These are phyloP conservation scores for Proterorhinus semilunaris DNA, from an alignment of 2,113 vertebrate species.

Conservation along the genomic window DNA sequence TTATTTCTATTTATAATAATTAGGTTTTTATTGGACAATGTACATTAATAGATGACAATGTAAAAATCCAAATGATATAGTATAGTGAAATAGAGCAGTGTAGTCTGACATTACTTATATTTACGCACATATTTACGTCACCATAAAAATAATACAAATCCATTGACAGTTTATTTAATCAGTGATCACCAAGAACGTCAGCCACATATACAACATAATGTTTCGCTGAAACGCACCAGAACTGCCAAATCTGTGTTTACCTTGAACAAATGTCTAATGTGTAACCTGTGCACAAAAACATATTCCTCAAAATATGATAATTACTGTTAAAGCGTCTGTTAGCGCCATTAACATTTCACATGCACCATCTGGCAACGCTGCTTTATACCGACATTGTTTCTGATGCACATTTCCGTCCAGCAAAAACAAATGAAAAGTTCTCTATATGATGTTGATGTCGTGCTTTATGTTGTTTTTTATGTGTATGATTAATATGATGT, in stretches of 20 bases:
- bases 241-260: constrained; percentile 3
- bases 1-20: background rate
- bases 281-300: constrained; percentile 6
- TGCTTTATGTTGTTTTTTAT: background rate
- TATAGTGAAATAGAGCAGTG: too few relatives aligned
- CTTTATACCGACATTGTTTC: constrained; percentile 5
- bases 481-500: background rate
- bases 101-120: too few relatives aligned
- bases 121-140: too few relatives aligned
- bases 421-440: background rate
- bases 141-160: too few relatives aligned
- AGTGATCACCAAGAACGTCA: background rate
- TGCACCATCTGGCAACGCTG: constrained; percentile 4
- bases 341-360: constrained; percentile 7
- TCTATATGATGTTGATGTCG: background rate
- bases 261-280: background rate
- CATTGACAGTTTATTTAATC: background rate
- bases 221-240: background rate
- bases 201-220: background rate
- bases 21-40: too few relatives aligned
- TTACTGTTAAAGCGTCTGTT: constrained; percentile 6
- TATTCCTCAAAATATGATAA: constrained; percentile 4
- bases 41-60: too few relatives aligned
- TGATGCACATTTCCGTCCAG: background rate
- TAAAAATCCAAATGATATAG: too few relatives aligned